A percentile compares a stretch with the other conserved stretches of the same genome.
Evolutionary conservation across 2,113 vertebrate species (phyloP).

Genomic region (Vidua macroura): DNA sequence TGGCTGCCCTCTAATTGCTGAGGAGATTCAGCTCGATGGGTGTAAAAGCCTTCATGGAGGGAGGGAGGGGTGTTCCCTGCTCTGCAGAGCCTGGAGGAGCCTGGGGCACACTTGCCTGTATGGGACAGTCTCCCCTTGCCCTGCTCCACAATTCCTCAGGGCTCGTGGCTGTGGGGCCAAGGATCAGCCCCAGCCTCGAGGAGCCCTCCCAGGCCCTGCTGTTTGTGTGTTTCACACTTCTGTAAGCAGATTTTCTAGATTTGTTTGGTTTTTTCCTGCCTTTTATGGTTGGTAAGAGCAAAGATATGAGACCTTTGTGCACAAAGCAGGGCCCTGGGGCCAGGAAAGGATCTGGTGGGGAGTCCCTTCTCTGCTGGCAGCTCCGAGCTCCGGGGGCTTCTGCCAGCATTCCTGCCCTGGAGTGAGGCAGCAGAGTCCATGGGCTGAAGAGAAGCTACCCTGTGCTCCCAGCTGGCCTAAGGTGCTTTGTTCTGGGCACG

Average conservation of each 20-base stretch:
- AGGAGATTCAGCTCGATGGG: neutral
- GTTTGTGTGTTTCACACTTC: fast-evolving
- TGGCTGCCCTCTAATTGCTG: neutral
- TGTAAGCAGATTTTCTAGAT: neutral
- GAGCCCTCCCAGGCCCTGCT: fast-evolving
- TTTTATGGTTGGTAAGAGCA: fast-evolving
- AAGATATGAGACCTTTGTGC: neutral
- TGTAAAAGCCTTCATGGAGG: neutral
- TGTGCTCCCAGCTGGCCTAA: neutral
- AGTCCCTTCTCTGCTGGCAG: neutral
- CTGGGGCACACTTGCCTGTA: fast-evolving
- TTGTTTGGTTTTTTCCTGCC: neutral
- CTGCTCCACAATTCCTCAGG: fast-evolving
- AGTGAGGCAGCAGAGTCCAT: fast-evolving
- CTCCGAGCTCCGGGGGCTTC: neutral
- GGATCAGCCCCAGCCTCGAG: neutral
- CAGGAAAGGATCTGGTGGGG: fast-evolving
- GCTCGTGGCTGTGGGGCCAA: neutral
- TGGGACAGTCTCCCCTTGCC: fast-evolving
- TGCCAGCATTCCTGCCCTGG: neutral
- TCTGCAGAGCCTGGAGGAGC: neutral
- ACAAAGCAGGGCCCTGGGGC: fast-evolving
- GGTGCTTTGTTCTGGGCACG: fast-evolving
- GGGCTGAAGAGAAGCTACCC: neutral
- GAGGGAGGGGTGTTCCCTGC: fast-evolving